Base-by-base conservation (phyloP, 2,797 vertebrate genomes). In the Micromesistius poutassou region DNA sequence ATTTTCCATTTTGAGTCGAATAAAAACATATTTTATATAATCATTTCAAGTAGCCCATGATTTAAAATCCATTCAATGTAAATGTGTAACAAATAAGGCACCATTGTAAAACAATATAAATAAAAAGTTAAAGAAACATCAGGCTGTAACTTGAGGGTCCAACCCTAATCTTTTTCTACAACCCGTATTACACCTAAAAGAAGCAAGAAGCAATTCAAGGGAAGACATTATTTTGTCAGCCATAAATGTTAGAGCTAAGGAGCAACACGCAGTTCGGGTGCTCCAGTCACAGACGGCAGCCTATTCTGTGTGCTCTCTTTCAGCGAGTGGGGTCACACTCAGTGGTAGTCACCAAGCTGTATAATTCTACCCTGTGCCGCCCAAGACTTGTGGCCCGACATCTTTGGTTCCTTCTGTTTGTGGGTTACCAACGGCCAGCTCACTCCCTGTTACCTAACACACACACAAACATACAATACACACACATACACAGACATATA, bases 281-380 rank as follows among this genome's bases (percentile, higher is more conserved):
- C 66, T 71, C 75, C 71, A n/a, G 28, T 74, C 83, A 78, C 19
- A 85, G 77, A 84, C 78, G 83, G 76, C 73, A 85, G 76, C 84
- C 84, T 81, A 74, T 83, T 87, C 91, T 87, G 79, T 84, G 78
- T 87, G 80, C 88, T 88, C 87, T 85, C 87, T 90, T 89, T 91
- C 86, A 91, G 83, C 88, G 81, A 84, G 85, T 89, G 82, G 81
- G 88, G 92, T 92, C 90, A 90, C 87, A 89, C 89, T 91, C 85
- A 87, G 80, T 93, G 89, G 88, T 86, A 85, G 85, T 90, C 87
- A 93, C 84, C 83, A 91, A 86, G 84, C 86, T 93, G 91, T 83
- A 87, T 90, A 89, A 93, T 92, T 91, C 85, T 82, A 77, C 85
- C 79, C 76, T 82, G 82, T 84, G 81, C 87, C 80, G 79, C 86